A percentile compares a stretch with the other conserved stretches of the same genome.
Conservation (phyloP, 2,888 invertebrate species). For the Hoplodrina blanda region DNA sequence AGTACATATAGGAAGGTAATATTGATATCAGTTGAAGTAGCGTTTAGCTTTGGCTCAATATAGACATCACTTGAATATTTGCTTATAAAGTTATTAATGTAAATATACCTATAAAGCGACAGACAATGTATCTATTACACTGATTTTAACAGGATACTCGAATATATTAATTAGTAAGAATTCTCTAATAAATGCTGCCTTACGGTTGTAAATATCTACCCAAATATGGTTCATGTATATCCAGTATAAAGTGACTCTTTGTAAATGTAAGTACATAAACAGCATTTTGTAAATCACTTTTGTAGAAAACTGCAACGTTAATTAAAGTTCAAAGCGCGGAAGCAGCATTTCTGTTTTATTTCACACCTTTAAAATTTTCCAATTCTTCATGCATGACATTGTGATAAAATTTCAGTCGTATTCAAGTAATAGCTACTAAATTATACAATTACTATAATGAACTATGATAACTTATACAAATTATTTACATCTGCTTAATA, state of each 20-base stretch:
- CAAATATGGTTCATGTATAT: slow-evolving; percentile 58
- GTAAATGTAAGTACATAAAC: slow-evolving; percentile 62
- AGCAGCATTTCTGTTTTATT: slow-evolving; percentile 65
- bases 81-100: slow-evolving; percentile 56
- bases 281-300: slow-evolving; percentile 52
- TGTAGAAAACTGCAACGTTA: slow-evolving; percentile 48
- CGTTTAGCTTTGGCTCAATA: slow-evolving; percentile 80
- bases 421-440: slow-evolving; percentile 80
- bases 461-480: slow-evolving; percentile 85
- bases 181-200: slow-evolving; percentile 63
- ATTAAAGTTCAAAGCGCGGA: slow-evolving; percentile 46
- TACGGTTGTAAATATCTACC: slow-evolving; percentile 57
- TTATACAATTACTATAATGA: slow-evolving; percentile 76
- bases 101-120: slow-evolving; percentile 70
- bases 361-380: slow-evolving; percentile 26
- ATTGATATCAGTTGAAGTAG: slow-evolving; percentile 73
- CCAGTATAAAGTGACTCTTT: slow-evolving; percentile 60
- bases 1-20: slow-evolving; percentile 66
- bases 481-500: slow-evolving; percentile 85
- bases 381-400: slow-evolving; percentile 44
- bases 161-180: slow-evolving; percentile 54
- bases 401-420: slow-evolving; percentile 80
- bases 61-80: slow-evolving; percentile 70
- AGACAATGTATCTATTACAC: slow-evolving; percentile 55
- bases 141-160: slow-evolving; percentile 50